Conservation (phyloP, 2,888 invertebrate genomes). For the Mimumesa dahlbomi region DNA sequence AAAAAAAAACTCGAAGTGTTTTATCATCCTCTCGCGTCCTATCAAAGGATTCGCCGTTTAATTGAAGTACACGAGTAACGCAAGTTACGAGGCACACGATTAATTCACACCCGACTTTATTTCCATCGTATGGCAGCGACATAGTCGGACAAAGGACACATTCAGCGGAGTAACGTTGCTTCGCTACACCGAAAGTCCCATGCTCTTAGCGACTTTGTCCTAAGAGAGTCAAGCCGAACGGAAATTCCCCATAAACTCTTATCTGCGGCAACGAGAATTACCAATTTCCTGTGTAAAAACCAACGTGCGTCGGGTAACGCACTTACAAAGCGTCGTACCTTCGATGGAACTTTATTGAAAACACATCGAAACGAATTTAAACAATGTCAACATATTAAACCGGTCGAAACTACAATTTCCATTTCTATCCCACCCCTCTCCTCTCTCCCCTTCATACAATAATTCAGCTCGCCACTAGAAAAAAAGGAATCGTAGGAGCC, state of each 20-base stretch:
- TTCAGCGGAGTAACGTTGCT: conserved; percentile 53
- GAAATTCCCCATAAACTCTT: conserved; percentile 68
- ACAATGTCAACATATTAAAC: no score
- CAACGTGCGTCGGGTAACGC: no score
- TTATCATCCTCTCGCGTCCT: no score
- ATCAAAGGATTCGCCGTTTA: no score
- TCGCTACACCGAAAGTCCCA: conserved; percentile 47
- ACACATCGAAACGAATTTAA: no score
- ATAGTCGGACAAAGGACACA: conserved; percentile 49
- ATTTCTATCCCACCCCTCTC: no score
- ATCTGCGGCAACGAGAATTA: conserved; percentile 52
- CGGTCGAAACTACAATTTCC: no score
- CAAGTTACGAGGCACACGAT: neutral
- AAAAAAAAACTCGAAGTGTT: neutral
- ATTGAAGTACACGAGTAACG: conserved; percentile 6
- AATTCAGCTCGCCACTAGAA: no score
- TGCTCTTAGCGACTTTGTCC: conserved; percentile 45
- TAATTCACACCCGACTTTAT: neutral
- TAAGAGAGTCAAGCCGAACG: conserved; percentile 35
- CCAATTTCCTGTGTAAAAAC: conserved; percentile 62
- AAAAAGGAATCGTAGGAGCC: no score
- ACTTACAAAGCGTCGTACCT: no score
- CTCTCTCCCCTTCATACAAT: no score
- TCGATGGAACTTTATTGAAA: no score
- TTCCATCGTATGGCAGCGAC: neutral